Base-by-base conservation (phyloP, 2,797 vertebrate genomes). In the Rhinogobio ventralis region DNA sequence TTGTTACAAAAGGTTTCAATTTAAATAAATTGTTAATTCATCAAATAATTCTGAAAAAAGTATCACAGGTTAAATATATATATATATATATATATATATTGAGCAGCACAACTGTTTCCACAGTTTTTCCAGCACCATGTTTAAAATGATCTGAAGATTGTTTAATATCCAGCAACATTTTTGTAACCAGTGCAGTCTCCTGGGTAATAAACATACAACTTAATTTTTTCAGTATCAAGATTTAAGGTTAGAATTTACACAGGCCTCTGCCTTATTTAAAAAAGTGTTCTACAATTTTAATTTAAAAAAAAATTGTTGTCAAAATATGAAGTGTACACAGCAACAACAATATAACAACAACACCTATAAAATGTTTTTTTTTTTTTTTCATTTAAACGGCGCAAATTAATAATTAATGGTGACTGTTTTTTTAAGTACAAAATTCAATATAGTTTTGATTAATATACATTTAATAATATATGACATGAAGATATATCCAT, bases 141-240 rank as follows among this genome's bases (percentile, higher is more conserved):
- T 53, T 53, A 55, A 55, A 23, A 7, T 62, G 11, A 28, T 28
- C 57, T 14, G 0, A 60, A 60, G 23, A 25, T 60, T 28, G 57
- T 25, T 51, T 28, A 25, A 62, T 15, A 62, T 25, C 57, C 57
- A 62, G n/a, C 11, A 28, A 62, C 53, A 67, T 86, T 86, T 81
- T 87, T 85, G 2, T 5, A 30, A 30, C 25, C 71, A 49, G 15
- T 73, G 3, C 3, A 17, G 8, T 25, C 23, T 28, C 6, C 36
- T 39, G 19, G 19, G 19, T n/a, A 13, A 69, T n/a, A 13, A 6
- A 68, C 42, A 72, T 49, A 13, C 20, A 20, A 30, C 1, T 0
- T n/a, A n/a, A n/a, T 30, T 51, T 23, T 53, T 33, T 33, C 2
- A 74, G 7, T 74, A 23, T 30, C 28, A 51, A 30, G 9, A 51